Percentiles rank a stretch among this genome's conserved stretches.
phyloP scores from a whole-genome alignment of 2,888 invertebrate species.

The Caenorhabditis sp. region DNA sequence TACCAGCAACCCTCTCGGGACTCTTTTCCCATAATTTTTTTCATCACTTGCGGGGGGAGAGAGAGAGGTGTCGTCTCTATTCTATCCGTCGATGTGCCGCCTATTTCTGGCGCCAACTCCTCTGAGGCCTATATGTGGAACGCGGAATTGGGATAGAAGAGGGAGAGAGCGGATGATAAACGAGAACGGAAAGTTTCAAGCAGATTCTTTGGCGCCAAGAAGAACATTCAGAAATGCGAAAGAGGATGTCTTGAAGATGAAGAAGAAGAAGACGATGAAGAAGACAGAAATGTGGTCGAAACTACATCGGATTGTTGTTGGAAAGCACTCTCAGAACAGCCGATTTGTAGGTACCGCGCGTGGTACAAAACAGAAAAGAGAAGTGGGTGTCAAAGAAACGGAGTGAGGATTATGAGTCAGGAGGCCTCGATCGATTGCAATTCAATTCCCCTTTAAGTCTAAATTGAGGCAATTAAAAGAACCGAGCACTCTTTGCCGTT shows the following conservation, averaged over 20 bases:
- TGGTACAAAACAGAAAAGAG: conserved; percentile 13
- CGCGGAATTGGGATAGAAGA: conserved; percentile 45
- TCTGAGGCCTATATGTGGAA: conserved; percentile 51
- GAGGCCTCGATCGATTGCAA: conserved; percentile 3
- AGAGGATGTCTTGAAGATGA: too few species aligned
- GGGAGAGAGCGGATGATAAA: conserved; percentile 7
- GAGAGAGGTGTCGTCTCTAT: conserved; percentile 10
- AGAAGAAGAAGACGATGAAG: conserved; percentile 4
- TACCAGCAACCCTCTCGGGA: neutral
- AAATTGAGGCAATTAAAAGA: conserved; percentile 39
- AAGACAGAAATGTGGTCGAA: conserved; percentile 28
- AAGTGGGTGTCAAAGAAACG: neutral
- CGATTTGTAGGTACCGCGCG: conserved; percentile 19
- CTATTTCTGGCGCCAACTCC: conserved; percentile 43
- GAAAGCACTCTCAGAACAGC: neutral
- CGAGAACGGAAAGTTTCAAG: neutral
- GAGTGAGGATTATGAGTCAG: conserved; percentile 7
- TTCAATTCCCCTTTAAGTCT: neutral
- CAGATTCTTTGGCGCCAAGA: neutral
- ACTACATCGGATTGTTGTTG: conserved; percentile 40
- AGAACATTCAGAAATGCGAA: too few species aligned
- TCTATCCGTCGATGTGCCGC: neutral
- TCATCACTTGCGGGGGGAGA: too few species aligned
- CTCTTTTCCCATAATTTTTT: conserved; percentile 1
- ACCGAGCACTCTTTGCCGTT: conserved; percentile 29